Percentiles rank a stretch among this genome's conserved stretches.
Evolutionary conservation across 1,140 invertebrate species (phyloP).

Genomic region (Caenorhabditis tropicalis): DNA sequence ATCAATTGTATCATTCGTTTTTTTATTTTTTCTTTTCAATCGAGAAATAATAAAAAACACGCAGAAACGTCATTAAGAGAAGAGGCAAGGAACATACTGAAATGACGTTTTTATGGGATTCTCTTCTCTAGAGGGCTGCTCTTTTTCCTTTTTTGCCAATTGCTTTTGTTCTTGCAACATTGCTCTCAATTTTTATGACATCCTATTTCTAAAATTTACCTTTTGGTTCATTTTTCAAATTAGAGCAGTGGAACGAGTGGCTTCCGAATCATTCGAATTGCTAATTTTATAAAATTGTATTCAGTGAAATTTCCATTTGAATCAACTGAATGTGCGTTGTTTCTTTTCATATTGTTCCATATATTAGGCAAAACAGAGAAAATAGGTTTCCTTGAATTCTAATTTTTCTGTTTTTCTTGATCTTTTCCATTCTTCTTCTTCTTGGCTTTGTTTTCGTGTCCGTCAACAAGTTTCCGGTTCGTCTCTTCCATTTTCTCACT

Average conservation of each 20-base stretch:
- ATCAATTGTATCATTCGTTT: not conserved
- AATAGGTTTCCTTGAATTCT: not conserved
- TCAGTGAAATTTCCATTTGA: no score
- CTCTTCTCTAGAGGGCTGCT: not conserved
- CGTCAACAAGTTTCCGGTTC: not conserved
- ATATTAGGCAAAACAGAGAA: not conserved
- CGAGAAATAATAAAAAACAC: not conserved
- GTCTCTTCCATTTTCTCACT: slow-evolving; percentile 15
- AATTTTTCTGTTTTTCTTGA: not conserved
- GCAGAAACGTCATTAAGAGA: not conserved
- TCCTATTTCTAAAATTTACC: not conserved
- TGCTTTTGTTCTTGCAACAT: not conserved
- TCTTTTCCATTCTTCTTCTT: not conserved
- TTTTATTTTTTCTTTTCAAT: not conserved
- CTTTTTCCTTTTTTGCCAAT: not conserved
- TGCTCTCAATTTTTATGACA: not conserved
- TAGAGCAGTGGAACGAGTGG: no score
- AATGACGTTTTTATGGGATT: slow-evolving; percentile 14
- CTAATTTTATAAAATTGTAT: no score
- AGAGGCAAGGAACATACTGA: not conserved
- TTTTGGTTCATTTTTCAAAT: no score
- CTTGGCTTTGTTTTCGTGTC: not conserved
- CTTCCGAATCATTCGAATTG: not conserved
- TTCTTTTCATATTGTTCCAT: no score
- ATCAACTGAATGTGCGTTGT: no score